A percentile compares a stretch with the other conserved stretches of the same genome.
phyloP scores from a whole-genome alignment of 1,140 invertebrate genomes.

The Ips typographus region DNA sequence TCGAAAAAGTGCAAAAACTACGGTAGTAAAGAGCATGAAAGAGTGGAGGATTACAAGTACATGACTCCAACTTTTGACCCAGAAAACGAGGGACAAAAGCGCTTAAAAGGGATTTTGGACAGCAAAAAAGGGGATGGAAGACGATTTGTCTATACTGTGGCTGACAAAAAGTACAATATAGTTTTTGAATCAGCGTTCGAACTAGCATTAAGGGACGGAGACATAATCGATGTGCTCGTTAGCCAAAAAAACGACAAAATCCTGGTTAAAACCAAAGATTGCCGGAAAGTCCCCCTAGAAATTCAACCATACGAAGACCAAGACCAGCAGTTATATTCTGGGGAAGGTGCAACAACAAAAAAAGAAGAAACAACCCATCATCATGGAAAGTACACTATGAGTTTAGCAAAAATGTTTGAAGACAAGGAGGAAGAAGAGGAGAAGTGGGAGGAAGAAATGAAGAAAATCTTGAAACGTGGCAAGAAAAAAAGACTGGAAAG shows the following conservation, averaged over 20 bases:
- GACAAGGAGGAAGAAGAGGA: slow-evolving; percentile 68
- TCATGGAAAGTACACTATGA: slow-evolving; percentile 58
- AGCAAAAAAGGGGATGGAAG: slow-evolving; percentile 61
- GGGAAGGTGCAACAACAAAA: slow-evolving; percentile 61
- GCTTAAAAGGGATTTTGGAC: slow-evolving; percentile 61
- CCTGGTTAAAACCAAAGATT: slow-evolving; percentile 70
- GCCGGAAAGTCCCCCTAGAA: slow-evolving; percentile 69
- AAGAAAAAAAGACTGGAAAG: slow-evolving; percentile 53
- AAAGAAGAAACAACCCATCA: slow-evolving; percentile 63
- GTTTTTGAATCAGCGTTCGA: slow-evolving; percentile 76
- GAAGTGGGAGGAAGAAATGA: slow-evolving; percentile 57
- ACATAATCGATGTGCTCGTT: slow-evolving; percentile 74
- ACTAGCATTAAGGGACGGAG: slow-evolving; percentile 72
- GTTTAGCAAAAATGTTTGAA: slow-evolving; percentile 74
- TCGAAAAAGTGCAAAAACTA: slow-evolving; percentile 63
- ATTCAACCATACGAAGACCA: slow-evolving; percentile 60
- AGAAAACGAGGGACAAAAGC: slow-evolving; percentile 63
- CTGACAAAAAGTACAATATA: slow-evolving; percentile 71
- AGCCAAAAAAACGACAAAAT: slow-evolving; percentile 73
- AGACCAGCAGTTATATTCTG: slow-evolving; percentile 57
- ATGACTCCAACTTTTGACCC: slow-evolving; percentile 71
- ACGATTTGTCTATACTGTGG: slow-evolving; percentile 73
- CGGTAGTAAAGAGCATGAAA: slow-evolving; percentile 64
- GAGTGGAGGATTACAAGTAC: slow-evolving; percentile 72
- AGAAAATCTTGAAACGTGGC: slow-evolving; percentile 46